Base-by-base conservation (phyloP, 2,888 invertebrate species). In the Drepanosiphum platanoidis region DNA sequence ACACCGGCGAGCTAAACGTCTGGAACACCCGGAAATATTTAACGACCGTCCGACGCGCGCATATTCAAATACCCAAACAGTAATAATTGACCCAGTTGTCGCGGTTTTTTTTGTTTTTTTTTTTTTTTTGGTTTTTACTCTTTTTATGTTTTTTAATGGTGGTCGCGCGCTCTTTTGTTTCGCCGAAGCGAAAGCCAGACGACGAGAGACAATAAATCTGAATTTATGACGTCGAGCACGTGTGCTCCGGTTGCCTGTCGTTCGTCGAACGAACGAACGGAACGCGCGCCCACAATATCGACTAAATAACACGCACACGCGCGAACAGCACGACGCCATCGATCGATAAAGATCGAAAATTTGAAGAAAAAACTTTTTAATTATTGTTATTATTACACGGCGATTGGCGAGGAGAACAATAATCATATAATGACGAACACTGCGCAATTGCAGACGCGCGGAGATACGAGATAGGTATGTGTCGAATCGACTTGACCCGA, bases 91-190 rank as follows among this genome's bases (percentile, higher is more conserved):
- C 86, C 79, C 64, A 86, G 72, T 71, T 86, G 58, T 72, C 64
- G 77, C 52, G 70, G 58, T 86, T 68, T 77, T 75, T 27, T 77
- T 52, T 30, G n/a, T 27, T 74, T 77, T 86, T 79, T 46, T 52
- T 83, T 66, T 30, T 74, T 83, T 83, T 77, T 70, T 58, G 22
- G 46, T 58, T 52, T 77, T 86, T 79, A 64, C 68, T 83, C 74
- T 30, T 74, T 83, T 83, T 77, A 77, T 58, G 22, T 66, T 58
- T 52, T 83, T 84, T 68, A 77, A 77, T 58, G 84, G 84, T 58
- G n/a, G n/a, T n/a, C n/a, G n/a, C n/a, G n/a, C 58, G 66, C 68
- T 58, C 79, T 86, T 86, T 86, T 86, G 71, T 86, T 72, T 80
- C 42, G 39, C 36, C 36, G 61, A 64, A 72, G 86, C 78, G 79